phyloP scores from a whole-genome alignment of 2,888 invertebrate genomes.

The Ectobius pallidus region DNA sequence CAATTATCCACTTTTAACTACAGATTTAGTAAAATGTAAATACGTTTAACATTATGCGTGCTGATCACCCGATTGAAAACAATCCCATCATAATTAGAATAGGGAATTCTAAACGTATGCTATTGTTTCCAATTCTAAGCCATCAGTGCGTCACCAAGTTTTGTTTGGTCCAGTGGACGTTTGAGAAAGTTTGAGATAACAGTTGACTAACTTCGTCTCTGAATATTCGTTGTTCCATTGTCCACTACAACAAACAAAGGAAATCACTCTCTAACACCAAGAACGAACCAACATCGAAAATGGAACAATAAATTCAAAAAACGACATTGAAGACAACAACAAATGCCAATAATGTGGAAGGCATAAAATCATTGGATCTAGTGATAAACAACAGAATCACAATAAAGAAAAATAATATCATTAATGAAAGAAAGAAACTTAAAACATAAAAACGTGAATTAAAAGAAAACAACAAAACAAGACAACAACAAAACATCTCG shows the following conservation, averaged over 20 bases:
- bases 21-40: no score
- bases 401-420: not conserved
- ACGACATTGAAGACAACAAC: constrained; percentile 22
- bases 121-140: no score
- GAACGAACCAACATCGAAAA: constrained; percentile 25
- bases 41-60: no score
- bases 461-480: constrained; percentile 26
- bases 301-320: not conserved
- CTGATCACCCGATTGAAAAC: no score
- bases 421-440: not conserved
- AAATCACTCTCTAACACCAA: constrained; percentile 23
- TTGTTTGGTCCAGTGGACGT: no score
- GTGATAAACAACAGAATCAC: not conserved
- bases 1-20: no score
- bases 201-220: constrained; percentile 20
- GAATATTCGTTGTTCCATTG: constrained; percentile 19
- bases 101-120: no score
- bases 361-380: not conserved
- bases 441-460: not conserved
- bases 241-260: constrained; percentile 25
- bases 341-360: constrained; percentile 22
- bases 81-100: no score
- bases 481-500: constrained; percentile 26
- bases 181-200: no score
- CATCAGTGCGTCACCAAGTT: no score